Conservation (phyloP, 1,140 invertebrate genomes). For the Pristionchus pacificus region DNA sequence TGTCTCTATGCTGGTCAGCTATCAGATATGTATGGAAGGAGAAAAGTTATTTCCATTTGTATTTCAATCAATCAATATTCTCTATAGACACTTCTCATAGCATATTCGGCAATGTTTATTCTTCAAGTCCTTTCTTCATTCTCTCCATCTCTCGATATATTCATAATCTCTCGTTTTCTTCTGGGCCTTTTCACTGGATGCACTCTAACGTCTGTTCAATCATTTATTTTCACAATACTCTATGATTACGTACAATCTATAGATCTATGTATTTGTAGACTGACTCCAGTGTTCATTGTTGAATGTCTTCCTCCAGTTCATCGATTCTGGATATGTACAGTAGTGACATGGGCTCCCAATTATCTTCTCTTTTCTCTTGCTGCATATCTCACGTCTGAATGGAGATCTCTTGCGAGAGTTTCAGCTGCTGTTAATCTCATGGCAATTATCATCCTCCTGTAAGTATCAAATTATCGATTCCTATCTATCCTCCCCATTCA, state of each 20-base stretch:
- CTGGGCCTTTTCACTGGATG: conserved; percentile 19
- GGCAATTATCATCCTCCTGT: conserved; percentile 14
- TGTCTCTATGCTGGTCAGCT: conserved; percentile 19
- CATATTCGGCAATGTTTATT: too few species aligned
- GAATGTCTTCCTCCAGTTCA: conserved; percentile 25
- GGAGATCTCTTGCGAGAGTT: conserved; percentile 19
- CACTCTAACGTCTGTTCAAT: conserved; percentile 2
- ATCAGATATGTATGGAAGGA: conserved; percentile 28
- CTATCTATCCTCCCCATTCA: not conserved
- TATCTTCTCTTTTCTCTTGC: conserved; percentile 25
- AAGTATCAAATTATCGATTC: too few species aligned
- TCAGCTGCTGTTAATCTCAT: conserved; percentile 15
- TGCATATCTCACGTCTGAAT: conserved; percentile 18
- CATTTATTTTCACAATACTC: not conserved
- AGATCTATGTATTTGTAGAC: conserved; percentile 2
- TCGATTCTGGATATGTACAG: conserved; percentile 25
- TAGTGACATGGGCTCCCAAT: conserved; percentile 34
- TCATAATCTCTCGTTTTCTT: conserved; percentile 25
- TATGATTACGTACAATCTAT: not conserved
- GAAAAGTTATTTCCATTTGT: too few species aligned
- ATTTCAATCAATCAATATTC: too few species aligned
- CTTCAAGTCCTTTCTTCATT: too few species aligned
- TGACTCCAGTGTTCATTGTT: conserved; percentile 18
- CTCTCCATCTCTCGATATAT: conserved; percentile 17
- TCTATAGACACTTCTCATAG: too few species aligned